Evolutionary conservation across 92 coral and sea anemone species (phyloP).

Genomic region (Heliopora coerulea): DNA sequence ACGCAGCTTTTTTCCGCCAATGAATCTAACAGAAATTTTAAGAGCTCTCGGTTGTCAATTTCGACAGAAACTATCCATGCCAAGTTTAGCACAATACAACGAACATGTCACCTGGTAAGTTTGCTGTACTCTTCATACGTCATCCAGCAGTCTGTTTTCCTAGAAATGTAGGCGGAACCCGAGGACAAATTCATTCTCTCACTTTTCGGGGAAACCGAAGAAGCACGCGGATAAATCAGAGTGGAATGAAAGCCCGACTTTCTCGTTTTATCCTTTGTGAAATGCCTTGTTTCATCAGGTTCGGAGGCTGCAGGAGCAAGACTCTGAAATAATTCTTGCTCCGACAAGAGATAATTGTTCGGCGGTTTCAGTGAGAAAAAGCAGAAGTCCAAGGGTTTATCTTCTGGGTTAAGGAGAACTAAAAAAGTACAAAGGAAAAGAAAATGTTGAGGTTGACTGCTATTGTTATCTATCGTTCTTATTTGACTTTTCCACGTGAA

Average conservation of each 20-base stretch:
- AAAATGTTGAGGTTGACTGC: no score
- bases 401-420: conserved; percentile 96
- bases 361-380: conserved; percentile 58
- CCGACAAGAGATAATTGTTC: conserved; percentile 7
- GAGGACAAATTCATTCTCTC: conserved; percentile 31
- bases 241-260: conserved; percentile 7
- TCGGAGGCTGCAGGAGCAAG: conserved; percentile 8
- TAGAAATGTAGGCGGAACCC: conserved; percentile 15
- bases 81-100: no score
- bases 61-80: no score
- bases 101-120: conserved; percentile 21
- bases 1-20: no score
- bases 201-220: conserved; percentile 18
- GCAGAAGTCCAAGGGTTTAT: conserved; percentile 63
- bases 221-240: conserved; percentile 23
- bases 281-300: not conserved
- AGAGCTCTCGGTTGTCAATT: no score
- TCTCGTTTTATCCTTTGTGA: not conserved
- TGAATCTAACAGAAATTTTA: no score
- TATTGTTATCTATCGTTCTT: no score
- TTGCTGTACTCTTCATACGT: conserved; percentile 37
- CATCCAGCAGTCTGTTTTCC: conserved; percentile 42
- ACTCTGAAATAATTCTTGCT: not conserved
- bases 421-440: conserved; percentile 20
- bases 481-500: no score